Evolutionary conservation across 2,797 vertebrate species (phyloP), one percentile per base, ranked within the genome.

Genomic region (Channallabes apus): DNA sequence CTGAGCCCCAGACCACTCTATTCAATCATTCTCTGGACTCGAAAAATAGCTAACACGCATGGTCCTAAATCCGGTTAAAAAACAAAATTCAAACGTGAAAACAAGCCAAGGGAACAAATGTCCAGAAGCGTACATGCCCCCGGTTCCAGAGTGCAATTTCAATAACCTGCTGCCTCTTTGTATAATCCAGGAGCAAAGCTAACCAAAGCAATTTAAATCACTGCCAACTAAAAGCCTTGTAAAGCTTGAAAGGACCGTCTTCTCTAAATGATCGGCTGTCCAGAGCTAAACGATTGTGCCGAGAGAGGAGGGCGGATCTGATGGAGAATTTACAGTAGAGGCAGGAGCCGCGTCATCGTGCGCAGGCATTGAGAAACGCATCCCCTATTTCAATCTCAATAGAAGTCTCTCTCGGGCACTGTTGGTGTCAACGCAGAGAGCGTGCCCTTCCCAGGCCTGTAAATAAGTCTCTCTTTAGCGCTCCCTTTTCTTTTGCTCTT

Each of bases 381-480:
- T 86, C 83, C 85, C 71, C 80, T 71, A 85, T 85, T 88, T 87
- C 77, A 88, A 87, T 87, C 77, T 86, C 73, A 86, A 86, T 82
- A 79, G 81, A 51, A 78, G 29, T 67, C 61, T 82, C 69, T 67
- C 85, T 78, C 17, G 17, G 75, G 51, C 77, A 27, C 62, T 29
- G 54, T 27, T 62, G 84, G 78, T 82, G 51, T 86, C 80, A 77
- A 61, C 62, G 73, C 81, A 46, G 85, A 79, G 81, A 82, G 84
- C 86, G 62, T 59, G 68, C 78, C 84, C 86, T 89, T 89, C 88
- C 88, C 88, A 87, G 80, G 88, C 88, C 86, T 87, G 86, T 89
- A 87, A 89, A 89, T 80, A 86, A 80, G 54, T 72, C 80, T 65
- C 85, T 80, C 41, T 83, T 76, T 35, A 65, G 77, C 80, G 80